phyloP scores from a whole-genome alignment of 2,113 vertebrate genomes.

The Tachuris rubrigastra region DNA sequence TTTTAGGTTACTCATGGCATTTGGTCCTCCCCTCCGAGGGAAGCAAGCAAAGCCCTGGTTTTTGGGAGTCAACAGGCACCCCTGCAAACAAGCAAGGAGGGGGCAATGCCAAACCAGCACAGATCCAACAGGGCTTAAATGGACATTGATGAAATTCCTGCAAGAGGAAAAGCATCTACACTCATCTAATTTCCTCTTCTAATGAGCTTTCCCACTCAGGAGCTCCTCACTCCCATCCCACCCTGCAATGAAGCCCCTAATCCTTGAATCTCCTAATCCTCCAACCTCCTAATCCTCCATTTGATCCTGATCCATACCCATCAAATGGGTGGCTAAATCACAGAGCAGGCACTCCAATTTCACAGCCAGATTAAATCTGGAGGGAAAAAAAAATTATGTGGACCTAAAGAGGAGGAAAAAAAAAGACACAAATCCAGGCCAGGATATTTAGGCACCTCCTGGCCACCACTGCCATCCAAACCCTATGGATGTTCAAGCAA shows the following conservation, averaged over 20 bases:
- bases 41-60: not conserved
- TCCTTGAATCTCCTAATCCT: not conserved
- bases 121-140: not conserved
- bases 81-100: not conserved
- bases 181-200: not conserved
- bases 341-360: not conserved
- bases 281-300: not conserved
- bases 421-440: not conserved
- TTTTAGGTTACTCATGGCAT: not conserved
- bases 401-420: not conserved
- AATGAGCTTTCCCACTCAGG: not conserved
- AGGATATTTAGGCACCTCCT: not conserved
- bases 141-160: not conserved
- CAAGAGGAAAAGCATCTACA: not conserved
- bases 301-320: not conserved
- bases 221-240: not conserved
- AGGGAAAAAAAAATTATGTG: not conserved
- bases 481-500: not conserved
- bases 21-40: not conserved
- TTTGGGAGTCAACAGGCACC: not conserved
- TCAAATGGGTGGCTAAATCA: not conserved
- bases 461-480: not conserved
- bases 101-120: not conserved
- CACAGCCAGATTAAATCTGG: not conserved
- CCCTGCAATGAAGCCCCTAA: not conserved